These are phyloP conservation scores for Ispidina picta DNA, from an alignment of 2,797 vertebrate genomes.

Conservation along the genomic window DNA sequence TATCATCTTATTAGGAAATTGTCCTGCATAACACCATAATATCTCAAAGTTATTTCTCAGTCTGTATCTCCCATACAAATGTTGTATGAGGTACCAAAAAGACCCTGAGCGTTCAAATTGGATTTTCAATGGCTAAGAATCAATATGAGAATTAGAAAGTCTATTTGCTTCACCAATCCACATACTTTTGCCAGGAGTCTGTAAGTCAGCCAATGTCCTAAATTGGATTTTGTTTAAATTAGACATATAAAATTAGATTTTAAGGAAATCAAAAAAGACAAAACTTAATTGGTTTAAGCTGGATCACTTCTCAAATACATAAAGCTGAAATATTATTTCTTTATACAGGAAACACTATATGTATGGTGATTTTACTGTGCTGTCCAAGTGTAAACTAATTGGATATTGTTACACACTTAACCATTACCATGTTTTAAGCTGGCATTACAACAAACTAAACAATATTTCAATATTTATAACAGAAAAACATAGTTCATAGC, in stretches of 20 bases:
- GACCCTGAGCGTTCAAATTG: constrained; percentile 19
- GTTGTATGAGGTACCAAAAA: background rate
- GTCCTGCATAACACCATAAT: background rate
- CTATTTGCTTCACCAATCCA: constrained; percentile 15
- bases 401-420: background rate
- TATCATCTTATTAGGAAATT: background rate
- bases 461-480: background rate
- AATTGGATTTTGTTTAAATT: constrained; percentile 52
- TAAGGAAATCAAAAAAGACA: constrained; percentile 8
- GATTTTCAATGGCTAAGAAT: constrained; percentile 34
- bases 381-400: background rate
- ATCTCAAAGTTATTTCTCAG: background rate
- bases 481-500: background rate
- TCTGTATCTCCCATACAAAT: background rate
- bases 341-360: background rate
- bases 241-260: constrained; percentile 37
- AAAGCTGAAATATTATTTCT: constrained; percentile 11
- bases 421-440: background rate
- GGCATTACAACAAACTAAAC: background rate
- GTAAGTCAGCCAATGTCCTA: background rate
- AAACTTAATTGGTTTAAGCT: constrained; percentile 15
- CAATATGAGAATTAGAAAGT: constrained; percentile 51
- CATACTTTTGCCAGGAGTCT: background rate
- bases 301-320: constrained; percentile 1
- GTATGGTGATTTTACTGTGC: background rate